Conservation (phyloP, 2,888 invertebrate genomes). For the Cephus pygmeus region DNA sequence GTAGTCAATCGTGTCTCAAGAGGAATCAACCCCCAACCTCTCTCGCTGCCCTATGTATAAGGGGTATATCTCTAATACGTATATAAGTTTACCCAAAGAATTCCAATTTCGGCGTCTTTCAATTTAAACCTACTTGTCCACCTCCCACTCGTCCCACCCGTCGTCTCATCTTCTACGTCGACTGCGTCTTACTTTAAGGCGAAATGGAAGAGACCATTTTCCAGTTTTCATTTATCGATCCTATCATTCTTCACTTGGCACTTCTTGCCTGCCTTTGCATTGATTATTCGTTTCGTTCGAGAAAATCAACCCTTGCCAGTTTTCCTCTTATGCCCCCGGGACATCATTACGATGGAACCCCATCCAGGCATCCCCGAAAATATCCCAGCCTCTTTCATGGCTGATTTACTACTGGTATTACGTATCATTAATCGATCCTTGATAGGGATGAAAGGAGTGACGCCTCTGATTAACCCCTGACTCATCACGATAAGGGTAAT, state of each 20-base stretch:
- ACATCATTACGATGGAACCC: neutral
- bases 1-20: neutral
- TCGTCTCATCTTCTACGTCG: neutral
- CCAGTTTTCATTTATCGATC: neutral
- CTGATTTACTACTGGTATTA: neutral
- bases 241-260: neutral
- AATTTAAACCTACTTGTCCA: constrained; percentile 60
- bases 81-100: constrained; percentile 54
- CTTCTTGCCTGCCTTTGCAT: constrained; percentile 15
- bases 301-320: constrained; percentile 22
- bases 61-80: neutral
- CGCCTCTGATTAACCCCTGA: neutral
- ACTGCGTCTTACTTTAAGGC: neutral
- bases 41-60: neutral
- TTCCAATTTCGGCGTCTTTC: constrained; percentile 59
- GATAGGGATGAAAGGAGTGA: neutral
- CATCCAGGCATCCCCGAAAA: neutral
- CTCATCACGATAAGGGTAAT: neutral
- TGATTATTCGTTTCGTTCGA: constrained; percentile 33
- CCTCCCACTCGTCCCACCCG: constrained; percentile 26
- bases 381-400: neutral
- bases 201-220: neutral
- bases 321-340: neutral
- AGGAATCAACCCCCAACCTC: neutral
- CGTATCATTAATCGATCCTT: neutral